These are phyloP conservation scores for Sciaenops ocellatus DNA, from an alignment of 2,797 vertebrate genomes.

Conservation along the genomic window DNA sequence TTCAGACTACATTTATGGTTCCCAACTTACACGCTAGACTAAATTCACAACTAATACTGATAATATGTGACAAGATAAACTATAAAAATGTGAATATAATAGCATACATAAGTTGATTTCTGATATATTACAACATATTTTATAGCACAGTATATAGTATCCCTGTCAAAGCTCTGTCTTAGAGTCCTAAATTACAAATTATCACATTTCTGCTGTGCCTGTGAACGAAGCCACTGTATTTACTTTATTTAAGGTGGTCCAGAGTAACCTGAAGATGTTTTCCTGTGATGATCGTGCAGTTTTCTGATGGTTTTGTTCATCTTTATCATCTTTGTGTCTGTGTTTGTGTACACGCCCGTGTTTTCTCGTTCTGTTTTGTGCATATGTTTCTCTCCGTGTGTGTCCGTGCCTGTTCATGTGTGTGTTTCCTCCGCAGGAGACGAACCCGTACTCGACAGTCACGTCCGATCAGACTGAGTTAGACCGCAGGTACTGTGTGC, in stretches of 20 bases:
- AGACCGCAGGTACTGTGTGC: constrained; percentile 89
- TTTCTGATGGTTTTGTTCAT: constrained; percentile 14
- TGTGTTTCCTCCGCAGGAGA: constrained; percentile 83
- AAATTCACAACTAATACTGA: too few relatives aligned
- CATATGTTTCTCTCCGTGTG: not conserved
- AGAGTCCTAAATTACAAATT: not conserved
- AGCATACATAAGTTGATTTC: too few relatives aligned
- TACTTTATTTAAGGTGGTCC: not conserved
- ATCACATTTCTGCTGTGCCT: not conserved
- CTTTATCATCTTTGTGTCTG: constrained; percentile 38
- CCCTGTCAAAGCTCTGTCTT: too few relatives aligned
- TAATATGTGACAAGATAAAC: too few relatives aligned
- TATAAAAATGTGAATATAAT: too few relatives aligned
- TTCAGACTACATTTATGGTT: too few relatives aligned
- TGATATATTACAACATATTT: too few relatives aligned
- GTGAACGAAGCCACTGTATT: not conserved
- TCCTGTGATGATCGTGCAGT: too few relatives aligned
- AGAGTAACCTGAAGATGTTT: not conserved
- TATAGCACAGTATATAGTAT: too few relatives aligned
- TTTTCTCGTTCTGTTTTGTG: constrained; percentile 29
- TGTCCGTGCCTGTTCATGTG: constrained; percentile 30
- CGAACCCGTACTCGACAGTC: constrained; percentile 85
- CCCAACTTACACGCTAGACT: too few relatives aligned
- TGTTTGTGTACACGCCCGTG: constrained; percentile 42
- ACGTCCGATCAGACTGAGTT: constrained; percentile 86